Conservation (phyloP, 2,113 vertebrate species). For the Chaetorhynchus papuensis region DNA sequence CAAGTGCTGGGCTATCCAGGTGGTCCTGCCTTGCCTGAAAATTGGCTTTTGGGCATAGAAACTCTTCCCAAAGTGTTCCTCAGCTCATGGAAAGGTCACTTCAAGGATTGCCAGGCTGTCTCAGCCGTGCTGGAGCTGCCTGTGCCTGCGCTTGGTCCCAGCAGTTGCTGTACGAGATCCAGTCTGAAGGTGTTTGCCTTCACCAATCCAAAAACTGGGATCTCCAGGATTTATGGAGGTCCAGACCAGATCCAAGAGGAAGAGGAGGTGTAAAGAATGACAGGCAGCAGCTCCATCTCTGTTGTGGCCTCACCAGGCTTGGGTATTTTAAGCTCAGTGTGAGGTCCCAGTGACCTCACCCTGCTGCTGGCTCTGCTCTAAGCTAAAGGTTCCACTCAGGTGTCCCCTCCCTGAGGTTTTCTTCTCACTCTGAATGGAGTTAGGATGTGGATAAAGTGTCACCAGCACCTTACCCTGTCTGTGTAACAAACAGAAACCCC, state of each 20-base stretch:
- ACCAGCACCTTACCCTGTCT: not conserved
- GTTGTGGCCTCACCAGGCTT: not conserved
- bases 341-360: not conserved
- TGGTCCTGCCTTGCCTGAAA: not conserved
- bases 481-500: not conserved
- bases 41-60: not conserved
- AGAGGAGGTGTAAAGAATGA: not conserved
- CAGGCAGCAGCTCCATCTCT: not conserved
- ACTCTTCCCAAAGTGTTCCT: not conserved
- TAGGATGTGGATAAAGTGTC: not conserved
- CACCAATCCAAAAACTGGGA: not conserved
- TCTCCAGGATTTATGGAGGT: not conserved
- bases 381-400: not conserved
- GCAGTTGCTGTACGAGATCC: rapidly evolving
- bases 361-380: not conserved
- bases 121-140: not conserved
- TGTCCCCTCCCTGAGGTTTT: not conserved
- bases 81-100: not conserved
- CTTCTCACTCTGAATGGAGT: not conserved
- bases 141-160: not conserved
- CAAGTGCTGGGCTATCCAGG: not conserved
- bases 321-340: not conserved
- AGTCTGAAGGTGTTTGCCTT: not conserved
- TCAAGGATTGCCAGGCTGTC: not conserved
- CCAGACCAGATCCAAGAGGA: not conserved